Evolutionary conservation across 2,113 vertebrate species (phyloP).

Genomic region (Oceanites oceanicus): DNA sequence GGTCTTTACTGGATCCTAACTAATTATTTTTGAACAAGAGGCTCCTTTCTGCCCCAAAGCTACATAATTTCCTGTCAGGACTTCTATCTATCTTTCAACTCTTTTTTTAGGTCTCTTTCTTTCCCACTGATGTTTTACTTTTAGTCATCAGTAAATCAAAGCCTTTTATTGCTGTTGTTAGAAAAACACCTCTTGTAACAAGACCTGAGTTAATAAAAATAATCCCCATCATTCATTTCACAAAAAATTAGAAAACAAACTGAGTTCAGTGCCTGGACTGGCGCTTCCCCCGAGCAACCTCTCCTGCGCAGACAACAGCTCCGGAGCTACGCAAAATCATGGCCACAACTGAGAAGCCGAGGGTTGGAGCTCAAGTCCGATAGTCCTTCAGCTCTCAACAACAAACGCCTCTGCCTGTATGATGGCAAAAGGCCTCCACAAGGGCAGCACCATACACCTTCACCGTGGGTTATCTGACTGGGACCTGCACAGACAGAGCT

Average conservation of each 20-base stretch:
- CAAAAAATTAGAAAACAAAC: neutral
- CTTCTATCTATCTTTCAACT: neutral
- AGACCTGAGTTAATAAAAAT: neutral
- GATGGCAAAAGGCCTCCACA: neutral
- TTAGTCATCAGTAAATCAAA: neutral
- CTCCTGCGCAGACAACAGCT: neutral
- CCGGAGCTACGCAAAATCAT: rapidly evolving
- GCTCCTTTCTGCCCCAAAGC: neutral
- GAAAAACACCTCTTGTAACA: neutral
- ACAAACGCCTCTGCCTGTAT: rapidly evolving
- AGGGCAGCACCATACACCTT: neutral
- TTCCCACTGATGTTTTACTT: constrained; percentile 15
- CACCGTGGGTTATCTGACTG: rapidly evolving
- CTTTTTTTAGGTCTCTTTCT: constrained; percentile 14
- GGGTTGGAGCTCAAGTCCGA: neutral
- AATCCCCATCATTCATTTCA: neutral
- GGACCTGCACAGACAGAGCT: neutral
- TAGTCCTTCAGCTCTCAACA: neutral
- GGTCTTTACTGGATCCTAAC: neutral
- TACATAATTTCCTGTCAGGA: neutral
- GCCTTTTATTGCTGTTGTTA: neutral
- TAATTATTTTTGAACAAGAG: neutral
- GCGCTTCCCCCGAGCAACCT: neutral
- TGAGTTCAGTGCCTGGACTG: neutral
- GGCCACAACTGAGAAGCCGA: neutral